Evolutionary conservation across 2,888 invertebrate genomes (phyloP).

Genomic region (Protodeltote pygarga): DNA sequence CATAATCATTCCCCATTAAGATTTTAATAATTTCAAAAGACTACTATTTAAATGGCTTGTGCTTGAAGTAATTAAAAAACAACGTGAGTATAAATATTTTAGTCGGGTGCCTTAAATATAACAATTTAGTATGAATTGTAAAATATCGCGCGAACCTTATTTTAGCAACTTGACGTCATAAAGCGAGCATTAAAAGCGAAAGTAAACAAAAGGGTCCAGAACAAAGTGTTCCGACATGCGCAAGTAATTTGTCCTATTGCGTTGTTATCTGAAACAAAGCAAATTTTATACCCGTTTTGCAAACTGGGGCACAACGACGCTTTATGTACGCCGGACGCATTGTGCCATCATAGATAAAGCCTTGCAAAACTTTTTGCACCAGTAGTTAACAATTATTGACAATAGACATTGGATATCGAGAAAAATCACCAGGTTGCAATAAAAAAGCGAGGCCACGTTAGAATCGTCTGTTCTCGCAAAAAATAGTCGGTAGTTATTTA

Average conservation of each 20-base stretch:
- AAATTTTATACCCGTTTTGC: slow-evolving; percentile 67
- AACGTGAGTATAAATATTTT: slow-evolving; percentile 18
- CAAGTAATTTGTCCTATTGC: slow-evolving; percentile 76
- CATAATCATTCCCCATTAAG: not conserved
- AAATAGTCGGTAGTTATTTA: slow-evolving; percentile 38
- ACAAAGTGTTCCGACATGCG: slow-evolving; percentile 76
- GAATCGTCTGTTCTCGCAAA: slow-evolving; percentile 39
- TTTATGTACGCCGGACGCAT: slow-evolving; percentile 69
- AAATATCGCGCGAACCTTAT: slow-evolving; percentile 27
- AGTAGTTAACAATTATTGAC: slow-evolving; percentile 63
- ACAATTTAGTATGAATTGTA: slow-evolving; percentile 13
- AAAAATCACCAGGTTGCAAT: slow-evolving; percentile 64
- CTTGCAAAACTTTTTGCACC: slow-evolving; percentile 76
- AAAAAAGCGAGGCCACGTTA: slow-evolving; percentile 67
- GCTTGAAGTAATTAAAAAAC: slow-evolving; percentile 25
- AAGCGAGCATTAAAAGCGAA: slow-evolving; percentile 67
- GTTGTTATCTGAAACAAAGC: slow-evolving; percentile 73
- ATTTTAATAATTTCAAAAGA: slow-evolving; percentile 3
- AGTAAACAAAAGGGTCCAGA: slow-evolving; percentile 66
- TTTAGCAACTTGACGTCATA: slow-evolving; percentile 43
- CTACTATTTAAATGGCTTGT: slow-evolving; percentile 3
- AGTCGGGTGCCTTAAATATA: slow-evolving; percentile 6
- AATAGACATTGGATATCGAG: slow-evolving; percentile 65
- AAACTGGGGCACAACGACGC: slow-evolving; percentile 76
- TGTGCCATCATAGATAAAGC: slow-evolving; percentile 65